These are phyloP conservation scores for Oscheius sp. DNA, from an alignment of 2,888 invertebrate species.

Conservation along the genomic window DNA sequence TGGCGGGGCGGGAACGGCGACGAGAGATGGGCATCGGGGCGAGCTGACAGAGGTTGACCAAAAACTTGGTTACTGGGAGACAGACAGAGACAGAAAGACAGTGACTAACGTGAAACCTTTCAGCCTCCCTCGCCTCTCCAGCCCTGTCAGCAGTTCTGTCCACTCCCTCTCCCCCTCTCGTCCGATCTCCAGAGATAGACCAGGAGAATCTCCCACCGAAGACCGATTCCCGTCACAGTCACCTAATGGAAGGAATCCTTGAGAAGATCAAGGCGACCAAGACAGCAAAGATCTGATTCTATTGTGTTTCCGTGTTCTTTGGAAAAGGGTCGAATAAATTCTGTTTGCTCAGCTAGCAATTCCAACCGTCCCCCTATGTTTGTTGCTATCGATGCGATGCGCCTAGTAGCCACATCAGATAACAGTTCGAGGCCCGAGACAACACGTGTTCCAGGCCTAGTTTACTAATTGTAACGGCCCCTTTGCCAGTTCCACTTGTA, in stretches of 20 bases:
- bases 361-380: neutral
- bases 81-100: too few relatives aligned
- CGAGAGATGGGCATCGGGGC: too few relatives aligned
- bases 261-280: conserved; percentile 4
- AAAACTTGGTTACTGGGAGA: too few relatives aligned
- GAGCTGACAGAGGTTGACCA: too few relatives aligned
- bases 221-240: neutral
- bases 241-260: conserved; percentile 1
- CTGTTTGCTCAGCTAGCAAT: conserved; percentile 5
- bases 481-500: neutral
- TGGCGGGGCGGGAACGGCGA: too few relatives aligned
- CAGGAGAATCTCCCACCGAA: neutral
- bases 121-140: neutral
- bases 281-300: neutral
- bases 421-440: neutral
- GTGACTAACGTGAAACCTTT: too few relatives aligned
- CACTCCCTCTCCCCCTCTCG: neutral
- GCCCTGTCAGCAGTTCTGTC: neutral
- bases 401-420: conserved; percentile 4
- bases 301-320: neutral
- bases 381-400: neutral
- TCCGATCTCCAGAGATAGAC: neutral
- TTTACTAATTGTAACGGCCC: too few relatives aligned
- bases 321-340: neutral
- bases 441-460: neutral